Evolutionary conservation across 2,888 invertebrate species (phyloP), one percentile per base, ranked within the genome.

Genomic region (Druceiella hillmani): DNA sequence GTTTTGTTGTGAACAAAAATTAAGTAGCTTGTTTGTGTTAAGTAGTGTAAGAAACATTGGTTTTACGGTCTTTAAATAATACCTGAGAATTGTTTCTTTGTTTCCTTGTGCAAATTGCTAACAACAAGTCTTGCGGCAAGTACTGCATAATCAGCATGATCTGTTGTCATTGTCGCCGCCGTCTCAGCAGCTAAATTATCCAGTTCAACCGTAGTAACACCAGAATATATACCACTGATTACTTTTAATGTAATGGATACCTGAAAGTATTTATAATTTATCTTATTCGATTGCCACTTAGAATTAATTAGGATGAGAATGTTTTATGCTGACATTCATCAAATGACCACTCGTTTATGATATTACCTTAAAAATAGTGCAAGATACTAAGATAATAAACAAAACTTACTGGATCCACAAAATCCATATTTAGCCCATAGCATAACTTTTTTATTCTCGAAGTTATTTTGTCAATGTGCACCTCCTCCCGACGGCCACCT

Each of bases 141-240:
- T 41, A 86, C 70, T 3, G 88, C 97, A 74, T 98, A 99, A 67
- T 99, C 98, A 0, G 97, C 93, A 67, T 99, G 98, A 55, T 87
- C 85, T 3, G 93, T 93, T 1, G 98, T 97, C 87, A 97, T 88
- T 17, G 91, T 91, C 7, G 98, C 98, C n/a, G 98, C 92, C 25
- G 91, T 98, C 67, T 99, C 98, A 0, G 99, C 99, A 28, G 99
- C 98, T 46, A 99, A 71, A 60, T 95, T 98, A 64, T 99, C 99
- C 51, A 99, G 68, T 60, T 99, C 95, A 11, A 93, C 87, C 0
- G 98, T 99, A 4, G 93, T 93, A 2, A 99, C 97, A 9, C 98
- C 98, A 43, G 89, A 83, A 61, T 97, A 98, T 25, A 99, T 75
- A 0, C 98, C 98, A 64, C 75, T 89, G 49, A 98, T 93, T 0